These are phyloP conservation scores for Bradypus variegatus DNA, from an alignment of 2,797 vertebrate genomes.

Conservation along the genomic window DNA sequence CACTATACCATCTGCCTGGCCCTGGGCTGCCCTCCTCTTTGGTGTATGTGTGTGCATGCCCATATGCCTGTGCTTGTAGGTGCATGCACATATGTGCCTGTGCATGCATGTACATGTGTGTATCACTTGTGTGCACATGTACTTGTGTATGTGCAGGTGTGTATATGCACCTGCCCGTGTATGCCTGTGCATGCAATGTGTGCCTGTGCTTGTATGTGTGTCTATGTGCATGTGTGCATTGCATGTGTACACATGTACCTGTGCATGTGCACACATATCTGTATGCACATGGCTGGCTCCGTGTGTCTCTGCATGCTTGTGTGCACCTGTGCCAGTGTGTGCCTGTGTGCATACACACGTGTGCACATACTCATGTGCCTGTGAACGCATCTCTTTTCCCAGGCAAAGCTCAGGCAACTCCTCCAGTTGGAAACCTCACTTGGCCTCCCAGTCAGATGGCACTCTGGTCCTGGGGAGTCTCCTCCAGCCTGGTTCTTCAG, in stretches of 20 bases:
- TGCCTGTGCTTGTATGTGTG: too few species aligned
- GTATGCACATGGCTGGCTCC: too few species aligned
- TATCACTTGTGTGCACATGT: too few species aligned
- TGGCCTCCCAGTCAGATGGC: rapidly evolving
- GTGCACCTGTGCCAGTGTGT: too few species aligned
- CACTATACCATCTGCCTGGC: neutral
- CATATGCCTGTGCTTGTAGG: neutral
- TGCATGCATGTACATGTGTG: neutral
- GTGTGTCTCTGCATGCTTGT: neutral
- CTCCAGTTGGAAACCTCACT: neutral
- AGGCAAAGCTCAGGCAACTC: neutral
- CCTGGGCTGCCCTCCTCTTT: neutral
- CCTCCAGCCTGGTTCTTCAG: neutral
- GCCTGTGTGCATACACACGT: too few species aligned
- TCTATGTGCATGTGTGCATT: neutral
- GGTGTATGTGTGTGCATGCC: too few species aligned
- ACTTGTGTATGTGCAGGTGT: too few species aligned
- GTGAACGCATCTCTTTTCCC: neutral
- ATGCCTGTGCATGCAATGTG: neutral
- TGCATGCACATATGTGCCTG: neutral
- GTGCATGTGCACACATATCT: too few species aligned
- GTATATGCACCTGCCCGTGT: too few species aligned
- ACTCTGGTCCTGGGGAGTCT: neutral
- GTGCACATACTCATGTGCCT: neutral
- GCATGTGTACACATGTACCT: too few species aligned